phyloP scores from a whole-genome alignment of 2,113 vertebrate genomes.

The Murina feae region DNA sequence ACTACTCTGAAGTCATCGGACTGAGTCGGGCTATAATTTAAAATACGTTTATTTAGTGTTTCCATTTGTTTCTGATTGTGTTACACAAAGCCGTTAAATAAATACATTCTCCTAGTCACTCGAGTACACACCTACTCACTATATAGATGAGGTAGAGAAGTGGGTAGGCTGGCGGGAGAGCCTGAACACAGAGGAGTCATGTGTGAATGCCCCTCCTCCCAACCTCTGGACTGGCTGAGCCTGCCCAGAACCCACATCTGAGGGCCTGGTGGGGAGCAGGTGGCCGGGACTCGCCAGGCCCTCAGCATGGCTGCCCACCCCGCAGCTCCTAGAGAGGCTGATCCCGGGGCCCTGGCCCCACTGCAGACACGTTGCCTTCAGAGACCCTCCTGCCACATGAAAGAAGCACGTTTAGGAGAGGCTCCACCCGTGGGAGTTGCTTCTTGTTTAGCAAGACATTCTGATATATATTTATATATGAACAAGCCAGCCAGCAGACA shows the following conservation, averaged over 20 bases:
- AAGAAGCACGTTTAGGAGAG: background rate
- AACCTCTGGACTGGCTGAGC: background rate
- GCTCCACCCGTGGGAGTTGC: slow-evolving; percentile 38
- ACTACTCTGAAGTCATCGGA: slow-evolving; percentile 52
- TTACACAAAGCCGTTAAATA: slow-evolving; percentile 99
- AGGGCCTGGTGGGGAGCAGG: background rate
- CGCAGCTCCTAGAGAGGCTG: background rate
- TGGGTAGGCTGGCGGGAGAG: slow-evolving; percentile 92
- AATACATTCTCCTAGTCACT: slow-evolving; percentile 99
- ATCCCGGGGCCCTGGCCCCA: background rate
- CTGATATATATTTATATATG: slow-evolving; percentile 43
- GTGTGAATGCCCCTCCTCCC: slow-evolving; percentile 80
- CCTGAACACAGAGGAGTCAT: slow-evolving; percentile 74
- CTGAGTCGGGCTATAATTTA: slow-evolving; percentile 87
- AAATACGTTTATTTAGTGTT: slow-evolving; percentile 99
- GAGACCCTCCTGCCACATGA: background rate
- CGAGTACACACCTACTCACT: slow-evolving; percentile 96
- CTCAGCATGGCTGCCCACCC: background rate
- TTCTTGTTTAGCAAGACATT: slow-evolving; percentile 32
- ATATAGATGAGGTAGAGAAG: slow-evolving; percentile 99
- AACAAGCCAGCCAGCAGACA: slow-evolving; percentile 76
- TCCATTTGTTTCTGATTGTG: slow-evolving; percentile 95
- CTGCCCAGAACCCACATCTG: background rate
- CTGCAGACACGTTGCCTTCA: background rate
- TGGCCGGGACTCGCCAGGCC: slow-evolving; percentile 39